Base-by-base conservation (phyloP, 2,797 vertebrate species). In the Anguilla anguilla region DNA sequence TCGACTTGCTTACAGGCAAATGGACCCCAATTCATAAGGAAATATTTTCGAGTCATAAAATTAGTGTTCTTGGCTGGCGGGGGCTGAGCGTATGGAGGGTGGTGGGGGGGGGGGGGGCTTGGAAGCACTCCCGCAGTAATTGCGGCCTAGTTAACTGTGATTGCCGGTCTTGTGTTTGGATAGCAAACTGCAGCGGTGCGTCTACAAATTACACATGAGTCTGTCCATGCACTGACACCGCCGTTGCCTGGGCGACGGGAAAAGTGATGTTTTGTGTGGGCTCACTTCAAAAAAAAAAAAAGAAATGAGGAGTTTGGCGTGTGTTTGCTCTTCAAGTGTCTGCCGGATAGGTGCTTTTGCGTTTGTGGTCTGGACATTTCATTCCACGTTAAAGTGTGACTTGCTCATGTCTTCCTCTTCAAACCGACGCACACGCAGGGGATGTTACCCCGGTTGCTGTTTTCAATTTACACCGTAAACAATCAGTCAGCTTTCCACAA, bases 121-220 rank as follows among this genome's bases (percentile, higher is more conserved):
- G 93, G 92, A 96, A 95, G 92, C 91, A 93, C 92, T 93, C 92
- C 91, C 89, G 91, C 86, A 67, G 91, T 94, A 96, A 95, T 93
- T 95, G 95, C 92, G 91, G 94, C 93, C 94, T 95, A 94, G 94
- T 96, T 95, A 94, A 94, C 87, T 89, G 39, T 96, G 96, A 96
- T 96, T 94, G 93, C 93, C 92, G 93, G 88, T 92, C 92, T 91
- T 93, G 94, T 95, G 93, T 95, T 96, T 94, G 95, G 94, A 96
- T 94, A 93, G 94, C 94, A 94, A 95, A 95, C 91, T 92, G 82
- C 91, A 92, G 93, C 83, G 89, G 92, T 94, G 90, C 93, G 93
- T 93, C 91, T 91, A 94, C 93, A 95, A 94, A 94, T 94, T 93
- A 94, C 89, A 93, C 91, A 89, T 1, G 88, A 90, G 89, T 92